phyloP scores from a whole-genome alignment of 2,797 vertebrate species.

The Smutsia temminckii region DNA sequence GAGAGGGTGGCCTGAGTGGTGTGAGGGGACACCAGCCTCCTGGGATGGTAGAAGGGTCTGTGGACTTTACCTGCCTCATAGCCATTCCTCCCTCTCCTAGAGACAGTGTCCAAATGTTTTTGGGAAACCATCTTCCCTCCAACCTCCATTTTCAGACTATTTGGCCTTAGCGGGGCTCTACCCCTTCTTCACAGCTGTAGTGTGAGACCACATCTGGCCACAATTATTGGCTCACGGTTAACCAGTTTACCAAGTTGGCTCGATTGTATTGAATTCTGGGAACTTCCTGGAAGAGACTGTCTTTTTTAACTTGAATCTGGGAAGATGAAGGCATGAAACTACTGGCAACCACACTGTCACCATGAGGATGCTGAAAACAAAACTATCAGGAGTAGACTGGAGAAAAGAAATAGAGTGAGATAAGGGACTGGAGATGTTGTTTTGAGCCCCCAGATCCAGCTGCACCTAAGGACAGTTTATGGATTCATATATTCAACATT shows the following conservation, averaged over 20 bases:
- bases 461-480: not conserved
- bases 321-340: not conserved
- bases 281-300: not conserved
- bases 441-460: not conserved
- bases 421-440: no score
- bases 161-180: not conserved
- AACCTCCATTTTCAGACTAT: not conserved
- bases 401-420: not conserved
- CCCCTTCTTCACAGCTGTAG: not conserved
- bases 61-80: not conserved
- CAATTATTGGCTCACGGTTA: not conserved
- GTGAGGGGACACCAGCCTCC: not conserved
- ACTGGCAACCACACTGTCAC: not conserved
- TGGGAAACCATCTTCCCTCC: not conserved
- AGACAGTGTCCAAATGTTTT: not conserved
- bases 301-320: not conserved
- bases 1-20: not conserved
- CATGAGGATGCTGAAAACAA: not conserved
- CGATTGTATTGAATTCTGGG: not conserved
- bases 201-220: not conserved
- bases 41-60: not conserved
- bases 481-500: not conserved
- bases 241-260: not conserved
- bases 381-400: not conserved
- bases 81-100: not conserved